These are phyloP conservation scores for Coenobita brevimanus DNA, from an alignment of 1,140 invertebrate species.

Conservation along the genomic window DNA sequence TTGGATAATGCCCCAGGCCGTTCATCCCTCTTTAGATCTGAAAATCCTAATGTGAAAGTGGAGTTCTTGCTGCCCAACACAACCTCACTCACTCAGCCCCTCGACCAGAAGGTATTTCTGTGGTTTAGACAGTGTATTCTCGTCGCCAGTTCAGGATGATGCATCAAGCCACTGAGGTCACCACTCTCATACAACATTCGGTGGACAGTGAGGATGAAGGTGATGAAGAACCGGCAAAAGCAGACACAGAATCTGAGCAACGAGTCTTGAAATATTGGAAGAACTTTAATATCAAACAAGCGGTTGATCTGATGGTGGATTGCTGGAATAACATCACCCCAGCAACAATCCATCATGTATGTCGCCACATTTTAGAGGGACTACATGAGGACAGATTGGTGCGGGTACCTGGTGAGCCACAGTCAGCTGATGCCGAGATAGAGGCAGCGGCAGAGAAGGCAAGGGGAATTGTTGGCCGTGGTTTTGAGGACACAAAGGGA, in stretches of 20 bases:
- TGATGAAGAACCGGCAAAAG: background rate
- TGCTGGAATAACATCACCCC: constrained; percentile 18
- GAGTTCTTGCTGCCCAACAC: too few species aligned
- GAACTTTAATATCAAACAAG: background rate
- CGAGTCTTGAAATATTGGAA: constrained; percentile 6
- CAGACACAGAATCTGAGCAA: background rate
- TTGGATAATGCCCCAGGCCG: too few species aligned
- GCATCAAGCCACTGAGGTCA: background rate
- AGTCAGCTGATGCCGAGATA: constrained; percentile 1
- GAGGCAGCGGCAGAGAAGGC: background rate
- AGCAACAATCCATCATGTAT: background rate
- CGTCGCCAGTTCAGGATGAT: too few species aligned
- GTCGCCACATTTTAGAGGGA: background rate
- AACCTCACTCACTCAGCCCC: too few species aligned
- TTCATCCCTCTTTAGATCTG: too few species aligned
- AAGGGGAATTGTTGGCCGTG: background rate
- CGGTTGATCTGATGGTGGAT: background rate
- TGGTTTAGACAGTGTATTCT: too few species aligned
- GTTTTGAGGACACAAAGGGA: background rate
- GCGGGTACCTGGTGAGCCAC: background rate
- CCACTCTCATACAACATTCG: background rate
- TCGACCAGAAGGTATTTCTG: too few species aligned
- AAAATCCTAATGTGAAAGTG: too few species aligned
- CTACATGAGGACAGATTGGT: constrained; percentile 2
- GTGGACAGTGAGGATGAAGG: background rate